A percentile compares a stretch with the other conserved stretches of the same genome.
Evolutionary conservation across 2,888 invertebrate species (phyloP).

Genomic region (Pimpla rufipes): DNA sequence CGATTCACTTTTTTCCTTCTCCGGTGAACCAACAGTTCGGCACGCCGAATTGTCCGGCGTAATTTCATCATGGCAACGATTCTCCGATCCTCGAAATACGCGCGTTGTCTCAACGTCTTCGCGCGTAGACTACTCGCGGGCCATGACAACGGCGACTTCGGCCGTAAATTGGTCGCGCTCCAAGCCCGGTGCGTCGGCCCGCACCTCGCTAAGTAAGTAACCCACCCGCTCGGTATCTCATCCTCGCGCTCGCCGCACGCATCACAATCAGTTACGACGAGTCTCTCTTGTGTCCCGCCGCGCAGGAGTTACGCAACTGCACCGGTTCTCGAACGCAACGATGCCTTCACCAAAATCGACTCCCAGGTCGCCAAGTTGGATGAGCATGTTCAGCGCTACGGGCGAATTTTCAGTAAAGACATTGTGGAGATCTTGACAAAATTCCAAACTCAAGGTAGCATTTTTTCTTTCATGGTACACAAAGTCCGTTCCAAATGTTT

Average conservation of each 20-base stretch:
- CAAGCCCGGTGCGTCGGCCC: constrained; percentile 51
- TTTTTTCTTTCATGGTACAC: neutral
- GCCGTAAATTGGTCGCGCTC: constrained; percentile 32
- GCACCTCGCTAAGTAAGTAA: constrained; percentile 60
- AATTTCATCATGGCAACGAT: constrained; percentile 88
- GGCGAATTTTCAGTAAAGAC: constrained; percentile 91
- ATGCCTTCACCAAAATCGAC: constrained; percentile 88
- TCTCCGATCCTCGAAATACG: constrained; percentile 91
- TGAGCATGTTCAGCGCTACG: constrained; percentile 90
- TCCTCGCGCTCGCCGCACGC: neutral
- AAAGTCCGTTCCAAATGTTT: no score
- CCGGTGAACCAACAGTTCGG: constrained; percentile 30
- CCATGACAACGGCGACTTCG: constrained; percentile 49
- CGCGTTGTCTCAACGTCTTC: constrained; percentile 91
- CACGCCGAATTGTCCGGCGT: constrained; percentile 3
- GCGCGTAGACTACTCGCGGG: constrained; percentile 89
- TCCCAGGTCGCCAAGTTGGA: constrained; percentile 90
- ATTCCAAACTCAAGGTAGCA: constrained; percentile 86
- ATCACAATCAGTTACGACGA: neutral
- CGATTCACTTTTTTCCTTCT: constrained; percentile 39
- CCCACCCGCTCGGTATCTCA: neutral
- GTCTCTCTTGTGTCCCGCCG: neutral
- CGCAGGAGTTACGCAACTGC: constrained; percentile 88
- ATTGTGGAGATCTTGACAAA: constrained; percentile 93
- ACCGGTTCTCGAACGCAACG: constrained; percentile 85